Evolutionary conservation across 2,888 invertebrate genomes (phyloP), one percentile per base, ranked within the genome.

Genomic region (Pseudolycoriella hygida): DNA sequence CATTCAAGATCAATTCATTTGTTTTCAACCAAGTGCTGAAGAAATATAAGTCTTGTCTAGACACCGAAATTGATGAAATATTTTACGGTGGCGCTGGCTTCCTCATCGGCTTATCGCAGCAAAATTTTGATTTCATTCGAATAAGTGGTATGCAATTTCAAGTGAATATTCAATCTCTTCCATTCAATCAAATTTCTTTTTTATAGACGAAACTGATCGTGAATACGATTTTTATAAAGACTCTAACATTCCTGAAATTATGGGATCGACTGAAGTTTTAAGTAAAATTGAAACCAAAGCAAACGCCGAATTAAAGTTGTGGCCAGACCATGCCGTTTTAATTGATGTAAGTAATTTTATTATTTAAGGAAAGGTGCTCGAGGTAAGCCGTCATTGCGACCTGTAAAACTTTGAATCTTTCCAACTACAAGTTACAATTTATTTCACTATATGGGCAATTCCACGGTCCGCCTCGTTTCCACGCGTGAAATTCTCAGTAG

Each of bases 291-390:
- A 70, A 49, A 59, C 62, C 2, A 71, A 73, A 42, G 74, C 83
- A 1, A 61, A 67, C 10, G 70, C 73, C 40, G 64, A 93, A 42
- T 64, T 88, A 25, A 66, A 69, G 0, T 77, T 87, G 53, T 94
- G 89, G 86, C 86, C 92, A 0, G 89, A 88, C 50, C 88, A 94
- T 68, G 92, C 94, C 0, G 81, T 84, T 0, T 64, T 96, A 32
- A 73, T 74, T 57, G 80, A 85, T 64, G 83, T 84, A 66, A 67
- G n/a, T n/a, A n/a, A n/a, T n/a, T n/a, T n/a, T n/a, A n/a, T n/a
- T n/a, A n/a, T n/a, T n/a, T n/a, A n/a, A n/a, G n/a, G n/a, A n/a
- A n/a, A n/a, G n/a, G n/a, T n/a, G n/a, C n/a, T n/a, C n/a, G n/a
- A n/a, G n/a, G n/a, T n/a, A n/a, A n/a, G n/a, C n/a, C n/a, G n/a